A percentile compares a stretch with the other conserved stretches of the same genome.
These are phyloP conservation scores for Sphaerophoria rueppellii DNA, from an alignment of 2,888 invertebrate species.

Conservation along the genomic window DNA sequence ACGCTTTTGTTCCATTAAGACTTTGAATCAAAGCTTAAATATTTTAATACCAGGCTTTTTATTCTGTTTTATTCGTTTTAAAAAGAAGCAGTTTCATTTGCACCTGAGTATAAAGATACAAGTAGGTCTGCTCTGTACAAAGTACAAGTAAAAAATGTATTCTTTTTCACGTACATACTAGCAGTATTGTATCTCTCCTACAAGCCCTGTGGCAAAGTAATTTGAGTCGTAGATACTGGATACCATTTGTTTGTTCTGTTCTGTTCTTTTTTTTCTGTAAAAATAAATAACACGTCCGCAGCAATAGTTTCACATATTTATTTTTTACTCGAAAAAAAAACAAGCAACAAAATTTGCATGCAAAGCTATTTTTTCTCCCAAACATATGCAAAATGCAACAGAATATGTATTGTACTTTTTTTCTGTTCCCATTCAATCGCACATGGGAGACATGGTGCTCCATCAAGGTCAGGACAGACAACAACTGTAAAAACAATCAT, in stretches of 20 bases:
- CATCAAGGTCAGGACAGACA: conserved; percentile 10
- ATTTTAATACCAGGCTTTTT: no score
- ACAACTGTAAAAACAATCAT: background rate
- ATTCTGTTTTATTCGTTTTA: no score
- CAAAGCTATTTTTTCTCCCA: background rate
- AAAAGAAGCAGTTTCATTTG: background rate
- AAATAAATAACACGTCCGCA: conserved; percentile 29
- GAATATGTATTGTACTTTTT: background rate
- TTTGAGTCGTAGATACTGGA: conserved; percentile 9
- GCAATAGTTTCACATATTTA: conserved; percentile 1
- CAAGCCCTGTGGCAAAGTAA: conserved; percentile 23
- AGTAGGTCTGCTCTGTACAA: background rate
- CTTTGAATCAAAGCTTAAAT: no score
- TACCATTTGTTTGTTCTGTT: background rate
- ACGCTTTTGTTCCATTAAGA: no score
- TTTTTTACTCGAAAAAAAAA: background rate
- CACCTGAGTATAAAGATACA: conserved; percentile 2
- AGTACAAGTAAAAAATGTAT: background rate
- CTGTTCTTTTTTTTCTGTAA: background rate
- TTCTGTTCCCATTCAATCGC: background rate
- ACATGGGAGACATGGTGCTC: conserved; percentile 9
- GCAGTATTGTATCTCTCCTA: background rate
- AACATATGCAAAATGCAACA: background rate
- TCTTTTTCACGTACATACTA: background rate
- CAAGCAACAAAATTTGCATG: conserved; percentile 20